Evolutionary conservation across 2,113 vertebrate species (phyloP).

Genomic region (Gambusia holbrooki): DNA sequence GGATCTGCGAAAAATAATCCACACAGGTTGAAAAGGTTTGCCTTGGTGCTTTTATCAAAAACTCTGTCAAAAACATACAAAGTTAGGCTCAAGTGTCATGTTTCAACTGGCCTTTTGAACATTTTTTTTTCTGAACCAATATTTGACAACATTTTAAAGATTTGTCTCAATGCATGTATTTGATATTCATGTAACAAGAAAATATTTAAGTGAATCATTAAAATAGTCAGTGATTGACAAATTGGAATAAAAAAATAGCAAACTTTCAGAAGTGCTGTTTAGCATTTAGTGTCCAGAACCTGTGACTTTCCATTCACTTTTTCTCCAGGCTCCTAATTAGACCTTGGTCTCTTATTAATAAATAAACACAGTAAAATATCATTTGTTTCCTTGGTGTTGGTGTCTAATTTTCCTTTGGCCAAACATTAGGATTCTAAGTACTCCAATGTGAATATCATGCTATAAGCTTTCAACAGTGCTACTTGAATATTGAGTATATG

Average conservation of each 20-base stretch:
- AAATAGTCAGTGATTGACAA: neutral
- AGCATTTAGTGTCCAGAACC: neutral
- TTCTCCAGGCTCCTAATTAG: neutral
- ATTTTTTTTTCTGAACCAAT: neutral
- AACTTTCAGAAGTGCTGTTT: neutral
- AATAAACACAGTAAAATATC: neutral
- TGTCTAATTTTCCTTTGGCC: neutral
- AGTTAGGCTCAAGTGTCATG: neutral
- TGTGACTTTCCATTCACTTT: neutral
- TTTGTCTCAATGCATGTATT: neutral
- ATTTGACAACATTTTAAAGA: neutral
- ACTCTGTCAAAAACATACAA: neutral
- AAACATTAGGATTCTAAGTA: neutral
- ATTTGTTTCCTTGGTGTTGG: neutral
- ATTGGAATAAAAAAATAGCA: neutral
- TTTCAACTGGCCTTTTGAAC: neutral
- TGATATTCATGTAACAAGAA: neutral
- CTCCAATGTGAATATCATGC: neutral
- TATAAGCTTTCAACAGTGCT: neutral
- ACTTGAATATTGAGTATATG: neutral
- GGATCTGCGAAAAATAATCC: neutral
- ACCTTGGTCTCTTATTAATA: neutral
- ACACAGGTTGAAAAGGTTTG: neutral
- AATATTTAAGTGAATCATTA: neutral
- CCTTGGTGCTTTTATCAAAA: neutral